phyloP scores from a whole-genome alignment of 2,797 vertebrate genomes.

The Rhinichthys osculus region DNA sequence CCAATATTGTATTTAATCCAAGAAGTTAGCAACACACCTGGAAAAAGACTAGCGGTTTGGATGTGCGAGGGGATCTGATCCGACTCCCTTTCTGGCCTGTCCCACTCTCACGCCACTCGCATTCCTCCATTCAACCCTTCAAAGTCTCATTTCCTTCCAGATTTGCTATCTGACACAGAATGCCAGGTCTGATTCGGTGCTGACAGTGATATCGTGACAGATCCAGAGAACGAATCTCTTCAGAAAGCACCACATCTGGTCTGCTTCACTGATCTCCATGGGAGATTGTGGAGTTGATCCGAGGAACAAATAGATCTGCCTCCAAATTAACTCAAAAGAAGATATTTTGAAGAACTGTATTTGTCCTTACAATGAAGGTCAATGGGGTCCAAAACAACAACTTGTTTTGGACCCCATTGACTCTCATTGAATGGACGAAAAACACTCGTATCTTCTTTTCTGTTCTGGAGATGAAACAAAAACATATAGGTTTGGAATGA shows the following conservation, averaged over 20 bases:
- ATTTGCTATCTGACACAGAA: constrained; percentile 35
- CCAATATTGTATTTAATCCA: constrained; percentile 9
- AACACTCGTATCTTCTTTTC: not conserved
- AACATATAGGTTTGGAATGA: not conserved
- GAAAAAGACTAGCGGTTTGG: constrained; percentile 27
- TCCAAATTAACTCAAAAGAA: not conserved
- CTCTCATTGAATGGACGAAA: not conserved
- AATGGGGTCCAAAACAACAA: not conserved
- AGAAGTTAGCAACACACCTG: constrained; percentile 7
- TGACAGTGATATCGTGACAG: constrained; percentile 15
- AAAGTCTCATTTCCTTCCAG: constrained; percentile 38
- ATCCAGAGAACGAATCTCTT: not conserved
- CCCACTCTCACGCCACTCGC: constrained; percentile 34
- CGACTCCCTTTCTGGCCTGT: constrained; percentile 12
- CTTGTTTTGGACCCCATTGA: not conserved
- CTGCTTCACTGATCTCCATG: constrained; percentile 12
- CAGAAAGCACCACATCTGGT: constrained; percentile 19
- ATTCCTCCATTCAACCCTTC: constrained; percentile 38
- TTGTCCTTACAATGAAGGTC: not conserved
- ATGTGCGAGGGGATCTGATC: not conserved
- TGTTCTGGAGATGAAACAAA: not conserved
- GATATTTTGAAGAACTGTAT: not conserved
- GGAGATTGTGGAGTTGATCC: constrained; percentile 18
- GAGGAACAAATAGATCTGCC: not conserved
- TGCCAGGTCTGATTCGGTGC: constrained; percentile 13